Base-by-base conservation (phyloP, 2,888 invertebrate genomes). In the Lasioglossum marginatum region DNA sequence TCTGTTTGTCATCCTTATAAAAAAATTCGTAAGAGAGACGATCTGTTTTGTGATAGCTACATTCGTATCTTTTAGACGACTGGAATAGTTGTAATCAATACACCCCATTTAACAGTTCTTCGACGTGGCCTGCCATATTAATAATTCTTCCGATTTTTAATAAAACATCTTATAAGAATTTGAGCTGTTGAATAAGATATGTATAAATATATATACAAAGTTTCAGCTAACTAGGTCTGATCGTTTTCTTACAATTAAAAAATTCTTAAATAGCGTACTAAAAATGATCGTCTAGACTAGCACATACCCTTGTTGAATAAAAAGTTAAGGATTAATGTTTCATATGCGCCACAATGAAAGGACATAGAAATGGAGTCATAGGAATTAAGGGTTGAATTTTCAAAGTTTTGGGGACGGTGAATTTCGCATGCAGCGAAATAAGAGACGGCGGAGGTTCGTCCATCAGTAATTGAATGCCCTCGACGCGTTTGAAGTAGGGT, bases 381-480 rank as follows among this genome's bases (percentile, higher is more conserved):
- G n/a, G 6, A 16, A 12, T 63, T 27, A 31, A 63, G 14, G 27
- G 31, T 31, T 63, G 27, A 63, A 27, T 27, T 63, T 63, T 16
- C 60, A 3, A 27, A 3, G n/a, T 27, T 4, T 27, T 6, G 60
- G 2, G 14, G 16, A 2, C 60, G 27, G 12, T 27, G 27, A 63
- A 63, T 31, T 63, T 63, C 27, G 6, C 27, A 63, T 63, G 14
- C 60, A 63, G 1, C 60, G 60, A 63, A 63, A 34, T 66, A 66
- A 31, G 31, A 31, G 43, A 27, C n/a, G 14, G 19, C 77, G 71
- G 72, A 87, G 85, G 87, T 89, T 87, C 87, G 83, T 90, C 89
- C 86, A 86, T 79, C 87, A 83, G 90, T 93, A 93, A 93, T 93
- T 93, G 93, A 93, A 93, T 92, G 93, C 89, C 92, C 89, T 89